A percentile compares a stretch with the other conserved stretches of the same genome.
These are phyloP conservation scores for Lysiphlebus fabarum DNA, from an alignment of 1,140 invertebrate species.

Conservation along the genomic window DNA sequence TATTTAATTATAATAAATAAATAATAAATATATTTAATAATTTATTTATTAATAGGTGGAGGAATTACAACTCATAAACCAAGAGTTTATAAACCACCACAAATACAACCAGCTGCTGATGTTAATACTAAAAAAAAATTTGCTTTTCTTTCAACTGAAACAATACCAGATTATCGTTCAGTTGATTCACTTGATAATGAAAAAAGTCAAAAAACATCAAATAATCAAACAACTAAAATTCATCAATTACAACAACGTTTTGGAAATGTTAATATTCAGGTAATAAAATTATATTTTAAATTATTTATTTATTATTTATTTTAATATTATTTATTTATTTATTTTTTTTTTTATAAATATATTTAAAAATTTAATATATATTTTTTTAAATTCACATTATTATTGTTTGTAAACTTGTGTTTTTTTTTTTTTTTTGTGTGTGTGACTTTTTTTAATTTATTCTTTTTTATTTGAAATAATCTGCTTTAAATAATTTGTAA, in stretches of 20 bases:
- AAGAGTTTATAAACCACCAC: conserved; percentile 59
- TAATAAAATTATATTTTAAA: conserved; percentile 27
- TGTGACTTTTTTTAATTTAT: too few relatives aligned
- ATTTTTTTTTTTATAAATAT: not conserved
- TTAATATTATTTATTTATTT: not conserved
- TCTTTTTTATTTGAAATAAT: too few relatives aligned
- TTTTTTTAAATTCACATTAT: not conserved
- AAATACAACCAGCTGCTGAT: conserved; percentile 55
- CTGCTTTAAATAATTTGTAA: too few relatives aligned
- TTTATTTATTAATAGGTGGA: conserved; percentile 53
- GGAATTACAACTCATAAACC: conserved; percentile 72
- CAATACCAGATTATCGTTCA: conserved; percentile 78
- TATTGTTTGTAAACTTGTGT: not conserved
- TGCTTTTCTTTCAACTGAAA: conserved; percentile 77
- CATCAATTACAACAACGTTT: conserved; percentile 72
- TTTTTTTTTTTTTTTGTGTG: not conserved
- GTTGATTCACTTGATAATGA: conserved; percentile 59
- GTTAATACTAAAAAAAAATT: conserved; percentile 81
- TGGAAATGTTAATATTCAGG: conserved; percentile 57
- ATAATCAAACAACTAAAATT: conserved; percentile 74
- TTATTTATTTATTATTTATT: not conserved
- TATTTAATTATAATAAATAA: too few relatives aligned
- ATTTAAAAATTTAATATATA: not conserved
- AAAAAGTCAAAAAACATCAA: conserved; percentile 70
- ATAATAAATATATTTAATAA: too few relatives aligned